These are phyloP conservation scores for Andrena flavipes DNA, from an alignment of 2,888 invertebrate species.

Conservation along the genomic window DNA sequence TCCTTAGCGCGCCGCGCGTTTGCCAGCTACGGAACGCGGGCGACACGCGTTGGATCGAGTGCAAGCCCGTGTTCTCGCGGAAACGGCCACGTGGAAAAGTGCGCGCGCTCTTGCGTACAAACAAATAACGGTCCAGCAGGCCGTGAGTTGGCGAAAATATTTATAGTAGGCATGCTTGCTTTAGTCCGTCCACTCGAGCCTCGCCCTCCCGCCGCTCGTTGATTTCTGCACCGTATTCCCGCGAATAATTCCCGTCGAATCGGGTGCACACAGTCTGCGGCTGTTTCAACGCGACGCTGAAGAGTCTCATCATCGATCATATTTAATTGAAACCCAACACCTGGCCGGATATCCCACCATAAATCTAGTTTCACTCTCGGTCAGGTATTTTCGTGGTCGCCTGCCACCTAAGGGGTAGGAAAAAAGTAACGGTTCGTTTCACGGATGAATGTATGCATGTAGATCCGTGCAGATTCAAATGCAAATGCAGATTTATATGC, in stretches of 20 bases:
- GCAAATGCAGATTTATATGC: no score
- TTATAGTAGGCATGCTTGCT: slow-evolving; percentile 53
- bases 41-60: slow-evolving; percentile 33
- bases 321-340: slow-evolving; percentile 81
- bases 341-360: slow-evolving; percentile 71
- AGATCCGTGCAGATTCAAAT: no score
- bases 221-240: neutral
- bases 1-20: slow-evolving; percentile 48
- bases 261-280: slow-evolving; percentile 24
- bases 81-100: slow-evolving; percentile 45
- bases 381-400: slow-evolving; percentile 57
- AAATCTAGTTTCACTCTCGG: slow-evolving; percentile 71
- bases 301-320: slow-evolving; percentile 78
- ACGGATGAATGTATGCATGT: neutral
- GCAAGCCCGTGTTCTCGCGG: slow-evolving; percentile 39
- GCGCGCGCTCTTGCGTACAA: slow-evolving; percentile 41
- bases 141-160: slow-evolving; percentile 62
- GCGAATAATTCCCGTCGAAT: slow-evolving; percentile 50
- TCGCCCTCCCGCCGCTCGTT: neutral
- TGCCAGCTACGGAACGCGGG: slow-evolving; percentile 16
- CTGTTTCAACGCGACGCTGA: slow-evolving; percentile 39
- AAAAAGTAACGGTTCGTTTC: neutral
- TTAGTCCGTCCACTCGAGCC: slow-evolving; percentile 23
- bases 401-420: neutral
- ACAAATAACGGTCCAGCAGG: slow-evolving; percentile 59